Evolutionary conservation across 2,113 vertebrate genomes (phyloP).

Genomic region (Acrocephalus arundinaceus): DNA sequence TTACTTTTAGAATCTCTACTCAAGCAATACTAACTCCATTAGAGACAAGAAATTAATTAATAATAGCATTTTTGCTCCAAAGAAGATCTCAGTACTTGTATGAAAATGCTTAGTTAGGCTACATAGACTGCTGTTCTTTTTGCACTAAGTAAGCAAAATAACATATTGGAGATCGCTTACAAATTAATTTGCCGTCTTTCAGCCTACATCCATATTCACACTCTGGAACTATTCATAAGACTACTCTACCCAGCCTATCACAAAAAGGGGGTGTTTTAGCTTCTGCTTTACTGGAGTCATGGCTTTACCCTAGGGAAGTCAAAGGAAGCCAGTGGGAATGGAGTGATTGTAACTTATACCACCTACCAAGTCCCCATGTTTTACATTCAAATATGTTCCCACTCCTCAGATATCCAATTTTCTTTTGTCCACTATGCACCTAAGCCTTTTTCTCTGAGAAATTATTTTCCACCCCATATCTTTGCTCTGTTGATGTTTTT

Average conservation of each 20-base stretch:
- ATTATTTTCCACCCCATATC: background rate
- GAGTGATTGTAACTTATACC: fast-evolving
- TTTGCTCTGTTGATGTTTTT: background rate
- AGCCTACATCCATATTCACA: background rate
- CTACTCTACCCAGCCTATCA: background rate
- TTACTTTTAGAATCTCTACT: background rate
- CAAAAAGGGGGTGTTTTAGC: background rate
- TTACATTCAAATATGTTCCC: background rate
- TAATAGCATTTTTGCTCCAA: background rate
- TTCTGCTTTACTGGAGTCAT: background rate
- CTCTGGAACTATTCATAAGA: background rate
- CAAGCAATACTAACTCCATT: background rate
- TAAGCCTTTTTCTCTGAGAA: background rate
- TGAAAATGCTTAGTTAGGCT: background rate
- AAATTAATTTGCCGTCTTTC: background rate
- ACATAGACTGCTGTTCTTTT: background rate
- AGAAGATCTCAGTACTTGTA: background rate
- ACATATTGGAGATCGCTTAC: background rate
- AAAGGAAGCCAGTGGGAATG: background rate
- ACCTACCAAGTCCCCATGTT: background rate
- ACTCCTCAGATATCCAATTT: background rate
- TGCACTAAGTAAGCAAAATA: background rate
- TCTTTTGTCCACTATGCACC: background rate
- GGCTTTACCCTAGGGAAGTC: background rate
- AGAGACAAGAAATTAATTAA: background rate